Evolutionary conservation across 1,140 invertebrate species (phyloP), one percentile per base, ranked within the genome.

Genomic region (Chrysomallon squamiferum): DNA sequence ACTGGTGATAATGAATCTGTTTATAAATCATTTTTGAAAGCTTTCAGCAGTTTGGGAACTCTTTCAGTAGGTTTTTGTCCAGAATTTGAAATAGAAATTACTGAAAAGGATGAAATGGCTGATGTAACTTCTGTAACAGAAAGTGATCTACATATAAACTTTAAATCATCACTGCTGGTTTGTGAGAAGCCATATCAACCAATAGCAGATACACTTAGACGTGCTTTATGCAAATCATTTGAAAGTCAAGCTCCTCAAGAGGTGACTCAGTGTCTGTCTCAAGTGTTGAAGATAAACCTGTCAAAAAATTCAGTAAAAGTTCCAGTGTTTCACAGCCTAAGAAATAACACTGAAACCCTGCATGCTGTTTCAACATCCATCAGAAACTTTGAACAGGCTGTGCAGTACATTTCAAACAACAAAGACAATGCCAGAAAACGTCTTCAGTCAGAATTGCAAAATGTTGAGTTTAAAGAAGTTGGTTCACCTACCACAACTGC

Each of bases 21-120:
- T 15, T 15, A 38, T 15, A 15, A 38, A 5, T 38, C 35, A 5
- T 38, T 38, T 38, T 15, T 38, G 35, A 15, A 38, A 7, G 35
- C 35, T 7, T 5, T 38, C 15, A 38, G 35, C 35, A 38, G 15
- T 5, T 38, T 38, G 35, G 35, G 35, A 38, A 38, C 35, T 38
- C 6, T 38, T 7, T 38, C 35, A 7, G 15, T 38, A 7, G 35
- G 35, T 38, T 38, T 38, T 15, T 5, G 15, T 38, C 15, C 35
- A n/a, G n/a, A n/a, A n/a, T n/a, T n/a, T n/a, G n/a, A n/a, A n/a
- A n/a, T n/a, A n/a, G n/a, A n/a, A n/a, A n/a, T n/a, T n/a, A n/a
- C n/a, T n/a, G n/a, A n/a, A 54, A 25, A 54, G 50, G n/a, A 9
- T 54, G 50, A 54, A 54, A 54, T 30, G 22, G 50, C n/a, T 25